Evolutionary conservation across 2,113 vertebrate species (phyloP).

Genomic region (Xenus cinereus): DNA sequence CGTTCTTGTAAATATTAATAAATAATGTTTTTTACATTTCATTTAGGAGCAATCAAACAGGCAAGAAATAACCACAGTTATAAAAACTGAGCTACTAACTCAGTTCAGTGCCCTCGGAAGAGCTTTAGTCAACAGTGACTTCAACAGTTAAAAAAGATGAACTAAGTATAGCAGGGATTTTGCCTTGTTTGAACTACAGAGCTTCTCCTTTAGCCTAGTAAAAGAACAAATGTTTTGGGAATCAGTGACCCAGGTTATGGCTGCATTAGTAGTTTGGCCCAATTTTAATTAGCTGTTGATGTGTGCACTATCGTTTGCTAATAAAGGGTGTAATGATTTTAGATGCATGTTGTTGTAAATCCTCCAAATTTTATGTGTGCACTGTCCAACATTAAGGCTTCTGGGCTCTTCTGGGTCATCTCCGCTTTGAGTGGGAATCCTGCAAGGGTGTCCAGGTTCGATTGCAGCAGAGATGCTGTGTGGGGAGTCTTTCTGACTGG

Average conservation of each 20-base stretch:
- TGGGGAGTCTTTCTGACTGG: not conserved
- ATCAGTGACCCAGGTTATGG: constrained; percentile 41
- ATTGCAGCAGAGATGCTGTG: constrained; percentile 9
- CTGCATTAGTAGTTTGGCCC: constrained; percentile 44
- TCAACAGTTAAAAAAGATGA: not conserved
- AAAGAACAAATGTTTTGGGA: constrained; percentile 10
- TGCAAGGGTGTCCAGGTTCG: constrained; percentile 2
- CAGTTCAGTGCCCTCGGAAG: not conserved
- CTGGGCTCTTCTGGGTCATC: constrained; percentile 58
- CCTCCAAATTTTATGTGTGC: not conserved
- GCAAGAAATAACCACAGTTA: not conserved
- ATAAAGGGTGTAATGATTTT: constrained; percentile 49
- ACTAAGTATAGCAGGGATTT: not conserved
- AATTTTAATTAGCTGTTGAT: constrained; percentile 61
- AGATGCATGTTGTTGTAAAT: not conserved
- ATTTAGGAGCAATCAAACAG: not conserved
- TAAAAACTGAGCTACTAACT: not conserved
- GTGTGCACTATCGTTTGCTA: constrained; percentile 26
- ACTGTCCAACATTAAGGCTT: constrained; percentile 17
- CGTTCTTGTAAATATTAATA: constrained; percentile 26
- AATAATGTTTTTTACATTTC: constrained; percentile 11
- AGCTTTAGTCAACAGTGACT: not conserved
- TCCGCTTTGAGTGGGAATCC: constrained; percentile 37
- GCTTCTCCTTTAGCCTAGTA: not conserved
- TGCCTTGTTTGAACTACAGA: constrained; percentile 1